Evolutionary conservation across 1,140 invertebrate genomes (phyloP), one percentile per base, ranked within the genome.

Genomic region (Lepidostoma basale): DNA sequence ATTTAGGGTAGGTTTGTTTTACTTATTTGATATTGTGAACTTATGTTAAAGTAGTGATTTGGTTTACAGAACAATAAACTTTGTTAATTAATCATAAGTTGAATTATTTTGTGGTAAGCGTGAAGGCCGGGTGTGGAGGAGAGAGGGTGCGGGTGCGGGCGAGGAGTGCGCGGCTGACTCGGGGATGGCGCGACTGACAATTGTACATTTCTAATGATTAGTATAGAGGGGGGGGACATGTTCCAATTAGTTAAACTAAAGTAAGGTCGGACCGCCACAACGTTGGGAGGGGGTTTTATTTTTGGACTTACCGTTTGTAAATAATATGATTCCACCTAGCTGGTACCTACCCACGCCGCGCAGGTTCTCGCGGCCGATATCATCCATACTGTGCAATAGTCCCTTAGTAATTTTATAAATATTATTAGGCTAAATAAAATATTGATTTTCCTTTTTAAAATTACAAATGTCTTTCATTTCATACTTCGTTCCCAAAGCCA

Each of bases 381-480:
- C 64, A 67, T 44, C 14, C 26, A 64, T 30, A 67, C 36, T 67
- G 64, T 67, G 64, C 64, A 67, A 67, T 67, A 67, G 64, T 67
- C 64, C 64, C 64, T 33, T 67, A 67, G 64, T 67, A 67, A 67
- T 67, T 67, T 67, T 67, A 67, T 67, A 67, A 67, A 58, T 67
- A 67, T 59, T 67, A 58, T 59, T 67, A 67, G 42, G 64, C 26
- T 67, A 59, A 67, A 59, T 67, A 67, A 67, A 65, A 67, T 54
- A 65, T 59, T 67, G 52, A 56, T 67, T 52, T 67, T 59, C 14
- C 52, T 30, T 56, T 56, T 56, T 33, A 30, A 56, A 56, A 56
- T 30, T 56, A 30, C 25, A 18, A 12, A 33, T 20, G 52, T 36
- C 36, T 56, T 56, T 56, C 28, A 56, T 56, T 56, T 56, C 14